Percentiles rank a stretch among this genome's conserved stretches.
Evolutionary conservation across 2,797 vertebrate species (phyloP).

Genomic region (Gymnoscopelus braueri): DNA sequence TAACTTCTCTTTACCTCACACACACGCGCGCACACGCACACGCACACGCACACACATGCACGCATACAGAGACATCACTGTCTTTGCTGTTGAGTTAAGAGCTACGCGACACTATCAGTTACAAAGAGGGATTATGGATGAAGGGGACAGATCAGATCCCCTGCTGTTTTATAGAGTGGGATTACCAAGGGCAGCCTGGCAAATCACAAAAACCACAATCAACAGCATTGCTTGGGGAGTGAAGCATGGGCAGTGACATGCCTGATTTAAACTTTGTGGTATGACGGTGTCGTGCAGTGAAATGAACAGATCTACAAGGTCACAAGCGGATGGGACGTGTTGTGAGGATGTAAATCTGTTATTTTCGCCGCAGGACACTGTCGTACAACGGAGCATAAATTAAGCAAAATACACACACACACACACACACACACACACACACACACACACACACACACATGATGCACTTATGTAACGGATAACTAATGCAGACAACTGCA

Average conservation of each 20-base stretch:
- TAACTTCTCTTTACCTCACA: conserved; percentile 3
- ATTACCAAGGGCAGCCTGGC: conserved; percentile 42
- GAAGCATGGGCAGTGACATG: not conserved
- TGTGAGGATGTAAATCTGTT: too few species aligned
- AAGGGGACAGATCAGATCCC: conserved; percentile 58
- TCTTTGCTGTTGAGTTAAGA: conserved; percentile 55
- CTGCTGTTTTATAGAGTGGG: conserved; percentile 49
- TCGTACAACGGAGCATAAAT: too few species aligned
- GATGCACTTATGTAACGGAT: conserved; percentile 39
- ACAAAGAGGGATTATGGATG: conserved; percentile 61
- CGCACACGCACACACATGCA: conserved; percentile 20
- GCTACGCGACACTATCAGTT: conserved; percentile 66
- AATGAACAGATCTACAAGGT: too few species aligned
- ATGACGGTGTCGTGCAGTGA: too few species aligned
- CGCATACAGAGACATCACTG: conserved; percentile 12
- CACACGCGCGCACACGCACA: conserved; percentile 13
- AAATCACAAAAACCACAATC: conserved; percentile 62
- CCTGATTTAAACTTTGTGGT: not conserved
- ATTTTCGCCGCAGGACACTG: too few species aligned
- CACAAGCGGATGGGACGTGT: too few species aligned
- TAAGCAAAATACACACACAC: not conserved
- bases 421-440: conserved; percentile 14
- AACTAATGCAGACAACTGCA: conserved; percentile 40
- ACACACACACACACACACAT: conserved; percentile 10
- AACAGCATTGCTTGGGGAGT: conserved; percentile 45